Percentiles rank a stretch among this genome's conserved stretches.
These are phyloP conservation scores for Ormyrus rosae DNA, from an alignment of 2,888 invertebrate species.

Conservation along the genomic window DNA sequence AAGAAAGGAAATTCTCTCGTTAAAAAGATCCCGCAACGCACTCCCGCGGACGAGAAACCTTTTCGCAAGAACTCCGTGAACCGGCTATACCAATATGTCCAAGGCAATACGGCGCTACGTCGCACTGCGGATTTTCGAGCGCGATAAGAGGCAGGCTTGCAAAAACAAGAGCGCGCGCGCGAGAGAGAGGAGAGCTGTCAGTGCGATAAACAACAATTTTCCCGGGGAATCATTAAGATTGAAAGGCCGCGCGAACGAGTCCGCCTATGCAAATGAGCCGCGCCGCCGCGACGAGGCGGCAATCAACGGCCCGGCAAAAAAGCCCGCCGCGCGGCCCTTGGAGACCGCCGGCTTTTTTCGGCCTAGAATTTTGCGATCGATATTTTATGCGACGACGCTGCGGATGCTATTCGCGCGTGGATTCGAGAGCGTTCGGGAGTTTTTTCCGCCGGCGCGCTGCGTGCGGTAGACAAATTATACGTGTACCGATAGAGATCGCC, in stretches of 20 bases:
- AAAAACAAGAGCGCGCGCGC: background rate
- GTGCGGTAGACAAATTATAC: slow-evolving; percentile 37
- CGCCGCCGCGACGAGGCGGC: slow-evolving; percentile 13
- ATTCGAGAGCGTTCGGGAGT: too few relatives aligned
- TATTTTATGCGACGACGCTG: background rate
- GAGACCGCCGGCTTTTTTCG: background rate
- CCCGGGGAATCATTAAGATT: slow-evolving; percentile 55
- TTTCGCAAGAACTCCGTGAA: background rate
- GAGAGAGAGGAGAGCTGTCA: slow-evolving; percentile 1
- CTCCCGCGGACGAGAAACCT: too few relatives aligned
- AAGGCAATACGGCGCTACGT: slow-evolving; percentile 7
- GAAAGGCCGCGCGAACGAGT: slow-evolving; percentile 54
- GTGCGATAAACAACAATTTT: slow-evolving; percentile 55
- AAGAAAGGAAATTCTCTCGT: too few relatives aligned
- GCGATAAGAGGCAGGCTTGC: background rate
- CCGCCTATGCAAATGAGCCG: slow-evolving; percentile 55
- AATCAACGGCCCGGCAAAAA: slow-evolving; percentile 41
- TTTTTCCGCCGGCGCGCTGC: background rate
- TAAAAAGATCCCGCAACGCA: too few relatives aligned
- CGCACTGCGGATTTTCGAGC: slow-evolving; percentile 14
- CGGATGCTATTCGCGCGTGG: too few relatives aligned
- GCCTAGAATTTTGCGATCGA: slow-evolving; percentile 2
- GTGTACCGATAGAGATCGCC: slow-evolving; percentile 6
- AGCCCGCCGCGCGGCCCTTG: background rate
- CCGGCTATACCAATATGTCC: slow-evolving; percentile 6